Conservation (phyloP, 2,888 invertebrate species). For the Scrobipalpa atriplicella region DNA sequence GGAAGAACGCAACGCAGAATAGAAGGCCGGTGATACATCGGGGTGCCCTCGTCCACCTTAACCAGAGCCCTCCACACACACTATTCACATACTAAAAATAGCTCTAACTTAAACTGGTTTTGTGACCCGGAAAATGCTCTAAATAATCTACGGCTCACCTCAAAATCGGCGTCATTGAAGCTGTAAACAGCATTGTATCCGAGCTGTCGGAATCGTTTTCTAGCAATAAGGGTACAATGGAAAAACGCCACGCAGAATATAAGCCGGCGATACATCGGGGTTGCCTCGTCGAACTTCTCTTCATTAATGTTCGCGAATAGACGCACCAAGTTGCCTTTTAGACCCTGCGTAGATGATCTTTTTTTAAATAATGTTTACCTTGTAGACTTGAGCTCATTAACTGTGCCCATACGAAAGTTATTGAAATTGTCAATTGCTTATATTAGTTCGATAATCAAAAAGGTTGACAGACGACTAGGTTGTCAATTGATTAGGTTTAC, state of each 20-base stretch:
- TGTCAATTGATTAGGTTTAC: no score
- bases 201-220: slow-evolving; percentile 93
- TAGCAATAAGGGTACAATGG: slow-evolving; percentile 91
- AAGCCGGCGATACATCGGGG: slow-evolving; percentile 89
- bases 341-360: slow-evolving; percentile 84
- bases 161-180: slow-evolving; percentile 96
- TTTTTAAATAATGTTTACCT: not conserved
- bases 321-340: slow-evolving; percentile 94
- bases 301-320: slow-evolving; percentile 91
- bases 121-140: no score
- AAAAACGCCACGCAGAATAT: slow-evolving; percentile 93
- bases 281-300: slow-evolving; percentile 87
- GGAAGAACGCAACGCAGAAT: slow-evolving; percentile 93
- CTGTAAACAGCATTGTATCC: slow-evolving; percentile 96
- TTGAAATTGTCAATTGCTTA: no score
- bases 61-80: slow-evolving; percentile 46
- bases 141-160: slow-evolving; percentile 80
- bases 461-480: no score
- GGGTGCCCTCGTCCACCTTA: slow-evolving; percentile 87
- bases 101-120: no score
- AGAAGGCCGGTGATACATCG: slow-evolving; percentile 90
- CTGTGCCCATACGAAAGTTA: no score
- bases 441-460: no score
- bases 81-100: no score
- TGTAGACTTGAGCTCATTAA: no score